Evolutionary conservation across 2,888 invertebrate genomes (phyloP), one percentile per base, ranked within the genome.

Genomic region (Elaeidobius kamerunicus): DNA sequence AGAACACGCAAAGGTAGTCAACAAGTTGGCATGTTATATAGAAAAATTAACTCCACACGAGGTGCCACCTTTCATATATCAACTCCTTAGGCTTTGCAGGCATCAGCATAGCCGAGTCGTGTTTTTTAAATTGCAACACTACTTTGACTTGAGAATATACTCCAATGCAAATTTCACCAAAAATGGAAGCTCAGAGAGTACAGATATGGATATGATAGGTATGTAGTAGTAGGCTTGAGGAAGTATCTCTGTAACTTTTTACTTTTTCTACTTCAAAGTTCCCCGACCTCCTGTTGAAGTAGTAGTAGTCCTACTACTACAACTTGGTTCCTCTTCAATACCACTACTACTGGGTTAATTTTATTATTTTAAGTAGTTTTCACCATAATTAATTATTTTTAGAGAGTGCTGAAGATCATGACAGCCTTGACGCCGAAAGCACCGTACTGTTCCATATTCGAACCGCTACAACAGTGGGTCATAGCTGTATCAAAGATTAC

Each of bases 61-160:
- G 60, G 63, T 86, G 19, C 86, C 86, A 0, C 79, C 84, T 1
- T 72, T 86, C 20, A 77, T 83, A 0, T 83, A 85, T 70, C 85
- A 86, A 61, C 65, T 86, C 40, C 69, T 86, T n/a, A 79, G 75
- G 48, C 70, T 85, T 32, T 81, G 80, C 61, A 70, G 71, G 39
- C 68, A 73, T 46, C 70, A 73, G 45, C 75, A 70, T 61, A 62
- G 68, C 43, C 61, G 64, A 54, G 60, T 61, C 2, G 57, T 74
- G 19, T 72, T 73, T 59, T 53, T 70, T 27, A 65, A 63, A 52
- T 56, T 74, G 38, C 71, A 73, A 44, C 55, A 67, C 45, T 73
- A 73, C 61, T 74, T 74, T 63, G 64, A 61, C 7, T 39, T 65
- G 16, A 63, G 67, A 55, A 64, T 73, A 49, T 70, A 74, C 57